Evolutionary conservation across 2,888 invertebrate species (phyloP), one percentile per base, ranked within the genome.

Genomic region (Pristionchus entomophagus): DNA sequence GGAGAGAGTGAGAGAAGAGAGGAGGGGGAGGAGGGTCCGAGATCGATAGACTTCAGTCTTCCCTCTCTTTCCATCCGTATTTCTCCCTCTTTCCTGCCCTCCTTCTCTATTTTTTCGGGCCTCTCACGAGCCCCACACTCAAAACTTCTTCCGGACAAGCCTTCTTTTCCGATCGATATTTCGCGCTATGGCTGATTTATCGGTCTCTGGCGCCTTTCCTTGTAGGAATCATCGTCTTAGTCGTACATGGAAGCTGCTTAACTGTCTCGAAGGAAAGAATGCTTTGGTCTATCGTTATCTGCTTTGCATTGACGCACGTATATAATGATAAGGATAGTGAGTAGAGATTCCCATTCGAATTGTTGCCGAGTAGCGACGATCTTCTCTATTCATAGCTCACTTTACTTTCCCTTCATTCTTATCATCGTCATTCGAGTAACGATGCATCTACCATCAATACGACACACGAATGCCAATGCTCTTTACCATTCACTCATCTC

Each of bases 11-110:
- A 29, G 51, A 51, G 78, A 29, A 35, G 78, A 19, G 78, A 51
- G 78, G 51, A 29, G 78, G 22, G 26, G 32, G 35, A 51, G 29
- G 78, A 51, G 51, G 41, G 49, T 51, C 51, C 51, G 29, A 78
- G 78, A 80, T 80, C 78, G 78, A 80, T 80, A 80, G 49, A 80
- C 78, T 80, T 80, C 78, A 80, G 78, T 59, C 82, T 82, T 62
- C 41, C 41, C 41, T 81, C 59, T 82, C 82, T 82, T n/a, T 59
- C 62, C 45, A 35, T 59, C 82, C 56, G 22, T 82, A 32, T 59
- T 56, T 82, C 49, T 82, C 38, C 49, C 38, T 59, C 59, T 59
- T 35, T 38, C 59, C 32, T 14, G 12, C 82, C 17, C 82, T 41
- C 59, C 19, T n/a, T 41, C 45, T 82, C 82, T 32, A 29, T 45